Conservation (phyloP, 2,888 invertebrate genomes). For the Pandemis cinnamomeana region DNA sequence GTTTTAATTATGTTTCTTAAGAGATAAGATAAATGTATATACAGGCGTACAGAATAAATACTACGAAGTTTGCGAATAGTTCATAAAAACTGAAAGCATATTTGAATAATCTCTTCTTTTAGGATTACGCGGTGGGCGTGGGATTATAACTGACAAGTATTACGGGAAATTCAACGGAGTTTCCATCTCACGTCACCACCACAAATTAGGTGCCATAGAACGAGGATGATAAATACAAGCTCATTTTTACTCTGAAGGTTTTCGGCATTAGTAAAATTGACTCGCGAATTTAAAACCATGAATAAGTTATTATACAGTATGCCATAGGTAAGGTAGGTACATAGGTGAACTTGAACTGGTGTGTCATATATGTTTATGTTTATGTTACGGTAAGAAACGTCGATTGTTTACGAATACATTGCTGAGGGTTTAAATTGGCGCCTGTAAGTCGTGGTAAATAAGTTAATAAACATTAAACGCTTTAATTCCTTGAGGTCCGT, state of each 20-base stretch:
- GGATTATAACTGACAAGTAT: not conserved
- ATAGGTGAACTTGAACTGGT: not conserved
- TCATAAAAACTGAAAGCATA: not conserved
- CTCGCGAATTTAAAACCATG: not conserved
- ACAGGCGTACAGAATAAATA: not conserved
- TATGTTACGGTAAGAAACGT: not conserved
- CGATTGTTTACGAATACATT: not conserved
- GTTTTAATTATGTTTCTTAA: constrained; percentile 27
- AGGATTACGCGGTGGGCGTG: not conserved
- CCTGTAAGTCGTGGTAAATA: not conserved
- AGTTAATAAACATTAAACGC: not conserved
- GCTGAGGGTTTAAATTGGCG: not conserved
- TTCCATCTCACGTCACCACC: not conserved
- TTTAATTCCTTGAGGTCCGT: not conserved
- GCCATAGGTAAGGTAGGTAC: not conserved
- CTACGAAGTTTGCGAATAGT: constrained; percentile 12
- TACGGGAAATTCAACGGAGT: not conserved
- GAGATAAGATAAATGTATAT: constrained; percentile 26
- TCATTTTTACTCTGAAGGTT: too few species aligned
- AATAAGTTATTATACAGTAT: not conserved
- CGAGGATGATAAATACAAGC: not conserved
- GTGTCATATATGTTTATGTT: not conserved
- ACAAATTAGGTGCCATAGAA: not conserved
- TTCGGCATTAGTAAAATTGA: not conserved
- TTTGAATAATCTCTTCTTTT: not conserved